Conservation (phyloP, 2,888 invertebrate species). For the Sarcophaga subvicina region DNA sequence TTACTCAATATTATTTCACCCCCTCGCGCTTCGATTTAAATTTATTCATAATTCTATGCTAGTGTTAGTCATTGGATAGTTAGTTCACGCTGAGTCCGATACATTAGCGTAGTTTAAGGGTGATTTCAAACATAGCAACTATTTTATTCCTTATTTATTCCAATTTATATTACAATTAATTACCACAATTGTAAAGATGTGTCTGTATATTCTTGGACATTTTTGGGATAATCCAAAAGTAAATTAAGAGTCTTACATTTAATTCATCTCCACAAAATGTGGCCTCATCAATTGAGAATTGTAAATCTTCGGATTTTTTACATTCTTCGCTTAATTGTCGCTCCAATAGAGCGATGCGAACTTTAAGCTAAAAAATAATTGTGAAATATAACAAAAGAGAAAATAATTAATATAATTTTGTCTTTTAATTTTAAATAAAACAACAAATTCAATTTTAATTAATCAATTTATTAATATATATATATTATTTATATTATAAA, state of each 20-base stretch:
- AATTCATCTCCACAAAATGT: conserved; percentile 93
- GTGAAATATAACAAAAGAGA: conserved; percentile 45
- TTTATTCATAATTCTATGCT: too few relatives aligned
- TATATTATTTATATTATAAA: not conserved
- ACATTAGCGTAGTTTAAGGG: too few relatives aligned
- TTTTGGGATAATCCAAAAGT: not conserved
- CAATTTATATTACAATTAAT: too few relatives aligned
- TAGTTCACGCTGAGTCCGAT: too few relatives aligned
- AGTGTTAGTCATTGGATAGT: too few relatives aligned
- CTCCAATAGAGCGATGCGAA: conserved; percentile 84
- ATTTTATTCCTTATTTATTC: too few relatives aligned
- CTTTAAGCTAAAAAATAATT: conserved; percentile 80
- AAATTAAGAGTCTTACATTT: conserved; percentile 85
- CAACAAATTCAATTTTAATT: conserved; percentile 61
- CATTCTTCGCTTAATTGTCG: conserved; percentile 89
- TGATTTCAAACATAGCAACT: too few relatives aligned
- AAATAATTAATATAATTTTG: conserved; percentile 59
- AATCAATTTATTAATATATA: not conserved
- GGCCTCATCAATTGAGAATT: conserved; percentile 96
- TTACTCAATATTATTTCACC: too few relatives aligned
- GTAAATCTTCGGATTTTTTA: conserved; percentile 93
- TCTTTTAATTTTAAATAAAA: conserved; percentile 62
- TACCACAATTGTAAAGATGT: not conserved
- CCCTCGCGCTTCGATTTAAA: too few relatives aligned
- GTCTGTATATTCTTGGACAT: not conserved